These are phyloP conservation scores for Armadillidium nasatum DNA, from an alignment of 1,140 invertebrate genomes.

Conservation along the genomic window DNA sequence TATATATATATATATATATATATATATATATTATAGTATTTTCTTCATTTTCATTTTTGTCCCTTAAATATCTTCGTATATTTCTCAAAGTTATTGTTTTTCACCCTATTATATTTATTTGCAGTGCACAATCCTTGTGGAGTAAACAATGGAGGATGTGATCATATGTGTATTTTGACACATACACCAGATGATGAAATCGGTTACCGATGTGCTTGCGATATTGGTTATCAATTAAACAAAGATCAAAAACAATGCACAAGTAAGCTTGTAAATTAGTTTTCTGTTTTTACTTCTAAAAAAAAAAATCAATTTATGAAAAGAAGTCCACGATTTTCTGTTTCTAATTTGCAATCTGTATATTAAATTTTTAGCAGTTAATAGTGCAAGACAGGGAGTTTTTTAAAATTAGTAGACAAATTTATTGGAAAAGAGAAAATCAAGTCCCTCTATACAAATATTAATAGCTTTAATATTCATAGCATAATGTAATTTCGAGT, in stretches of 20 bases:
- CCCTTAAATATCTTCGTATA: neutral
- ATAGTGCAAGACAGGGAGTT: no score
- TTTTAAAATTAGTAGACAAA: no score
- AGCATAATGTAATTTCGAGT: no score
- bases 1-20: slow-evolving; percentile 3
- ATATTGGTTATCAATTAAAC: slow-evolving; percentile 77
- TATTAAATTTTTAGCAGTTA: no score
- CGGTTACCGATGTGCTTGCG: slow-evolving; percentile 89
- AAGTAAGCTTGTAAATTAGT: slow-evolving; percentile 49
- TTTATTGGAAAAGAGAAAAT: no score
- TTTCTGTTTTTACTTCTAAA: no score
- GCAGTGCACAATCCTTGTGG: slow-evolving; percentile 80
- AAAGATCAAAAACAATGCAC: slow-evolving; percentile 76
- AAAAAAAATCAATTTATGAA: no score
- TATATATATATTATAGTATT: neutral
- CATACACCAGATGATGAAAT: slow-evolving; percentile 68
- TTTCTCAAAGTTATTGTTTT: no score
- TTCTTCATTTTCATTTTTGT: neutral
- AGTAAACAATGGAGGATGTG: slow-evolving; percentile 81
- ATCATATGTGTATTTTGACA: slow-evolving; percentile 93
- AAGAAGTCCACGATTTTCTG: no score
- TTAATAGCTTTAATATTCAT: no score
- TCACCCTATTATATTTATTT: slow-evolving; percentile 28
- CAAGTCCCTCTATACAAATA: no score
- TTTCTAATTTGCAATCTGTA: no score